Base-by-base conservation (phyloP, 2,797 vertebrate species). In the Salmo trutta region DNA sequence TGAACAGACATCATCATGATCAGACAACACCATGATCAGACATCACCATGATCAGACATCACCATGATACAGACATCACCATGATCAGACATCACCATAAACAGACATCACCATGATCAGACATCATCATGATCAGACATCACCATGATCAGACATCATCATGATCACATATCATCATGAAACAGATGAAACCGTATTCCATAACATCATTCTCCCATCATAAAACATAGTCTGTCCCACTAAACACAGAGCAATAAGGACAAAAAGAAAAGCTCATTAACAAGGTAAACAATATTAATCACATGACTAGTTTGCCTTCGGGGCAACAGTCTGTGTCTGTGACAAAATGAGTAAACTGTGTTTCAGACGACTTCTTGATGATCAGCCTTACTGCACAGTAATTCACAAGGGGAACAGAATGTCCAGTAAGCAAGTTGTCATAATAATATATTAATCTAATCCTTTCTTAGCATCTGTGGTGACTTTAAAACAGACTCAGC, bases 261-360 rank as follows among this genome's bases (percentile, higher is more conserved):
- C 17, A 33, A 24, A 81, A 79, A 86, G 77, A 77, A 85, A 76
- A 79, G 82, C 83, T 86, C 78, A 81, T 87, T 86, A 88, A 83
- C 80, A 83, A 85, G 77, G 84, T 84, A 86, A 88, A 87, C 86
- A 88, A 75, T 79, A 90, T 88, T 82, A 83, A 81, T 90, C 83
- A 88, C 77, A 59, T 59, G 19, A 59, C 33, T 81, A 79, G 79
- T 81, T 73, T 80, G 84, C 85, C 69, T 21, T 17, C 8, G 66
- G 66, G 66, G 2, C n/a, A 52, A 52, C 27, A 33, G 66, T 68
- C 3, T 27, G 41, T 52, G 87, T 91, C 89, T 94, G 92, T 93
- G n/a, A 66, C 5, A 16, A 66, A 66, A 47, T 47, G 8, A 47
- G 8, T 41, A 41, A 41, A 41, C 41, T 41, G 41, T 41, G 41